Evolutionary conservation across 2,113 vertebrate species (phyloP), one percentile per base, ranked within the genome.

Genomic region (Hemichromis elongatus): DNA sequence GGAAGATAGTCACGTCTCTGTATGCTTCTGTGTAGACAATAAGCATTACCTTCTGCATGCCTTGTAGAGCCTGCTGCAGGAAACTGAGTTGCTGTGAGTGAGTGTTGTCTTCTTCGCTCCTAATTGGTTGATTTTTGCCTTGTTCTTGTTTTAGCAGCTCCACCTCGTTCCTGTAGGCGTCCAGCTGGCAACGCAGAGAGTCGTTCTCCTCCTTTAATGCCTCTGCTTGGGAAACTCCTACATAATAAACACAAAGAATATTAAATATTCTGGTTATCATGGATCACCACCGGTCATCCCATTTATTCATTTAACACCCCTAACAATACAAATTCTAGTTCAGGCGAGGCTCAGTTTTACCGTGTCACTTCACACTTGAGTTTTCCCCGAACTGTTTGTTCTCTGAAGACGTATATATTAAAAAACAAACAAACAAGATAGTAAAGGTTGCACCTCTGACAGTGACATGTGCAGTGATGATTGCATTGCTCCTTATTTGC

Each of bases 111-210:
- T 98, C 98, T 9, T 98, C 98, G 6, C 94, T 96, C 86, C 94
- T 94, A 26, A 92, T 91, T 7, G 94, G 95, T 78, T 94, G 95
- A 11, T 94, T 95, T 92, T 98, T 98, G 93, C 97, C 97, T 85
- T 98, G 97, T 84, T 99, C 98, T 96, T 98, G 97, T 89, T 98
- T 99, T 37, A 99, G 96, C 88, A 99, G 96, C 89, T 99, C 98
- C 90, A 99, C 97, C 90, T 99, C 98, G 10, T 99, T 99, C 83
- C 98, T 96, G 86, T 98, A 99, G 68, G 97, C 98, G 1, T 99
- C 98, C 54, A 99, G 96, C 96, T 99, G 98, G 94, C 98, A 99
- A 92, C 98, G 97, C 89, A 99, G 96, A 59, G 98, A 99, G 95
- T 99, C 97, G 2, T 99, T 99, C 95, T 99, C 98, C 90, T 98